Base-by-base conservation (phyloP, 2,888 invertebrate species). In the Microplitis manilae region DNA sequence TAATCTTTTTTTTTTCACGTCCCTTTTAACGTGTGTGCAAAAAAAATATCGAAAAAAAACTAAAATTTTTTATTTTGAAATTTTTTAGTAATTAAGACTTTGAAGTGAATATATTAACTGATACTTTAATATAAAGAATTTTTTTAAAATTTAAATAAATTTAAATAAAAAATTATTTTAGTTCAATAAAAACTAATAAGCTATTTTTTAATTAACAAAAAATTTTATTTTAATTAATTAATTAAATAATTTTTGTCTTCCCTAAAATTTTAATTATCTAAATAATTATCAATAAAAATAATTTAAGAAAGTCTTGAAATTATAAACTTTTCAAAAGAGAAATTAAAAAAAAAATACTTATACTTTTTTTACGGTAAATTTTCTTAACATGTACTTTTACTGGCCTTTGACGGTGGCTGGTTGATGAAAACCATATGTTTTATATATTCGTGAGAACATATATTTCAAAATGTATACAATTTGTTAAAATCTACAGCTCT, bases 1-100 rank as follows among this genome's bases (percentile, higher is more conserved):
- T 67, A 59, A 60, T 67, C 67, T n/a, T 50, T 59, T 67, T 67
- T 73, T 73, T 68, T 41, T 40, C 40, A 50, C 50, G 50, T 64
- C 15, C 59, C 67, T 59, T 60, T 59, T 60, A 50, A 50, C 17
- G 40, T 61, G 38, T 41, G n/a, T n/a, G 15, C n/a, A 70, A 39
- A 70, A 70, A 60, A 30, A 6, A 13, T 30, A 30, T 30, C 30
- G 4, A 50, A 50, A 50, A 50, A 50, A 50, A 13, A 13, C 13
- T 13, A 2, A 50, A 13, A 50, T 50, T 50, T 50, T 50, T 50
- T 30, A 30, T 30, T 30, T 30, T 30, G 30, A 30, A 30, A 50
- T 50, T 50, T 50, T 50, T 50, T 13, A 50, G 50, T 50, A 50
- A 50, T 50, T 50, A 50, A 50, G 50, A 50, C 50, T 50, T 50